phyloP scores from a whole-genome alignment of 2,797 vertebrate species.

The Pangasius larnaudii region DNA sequence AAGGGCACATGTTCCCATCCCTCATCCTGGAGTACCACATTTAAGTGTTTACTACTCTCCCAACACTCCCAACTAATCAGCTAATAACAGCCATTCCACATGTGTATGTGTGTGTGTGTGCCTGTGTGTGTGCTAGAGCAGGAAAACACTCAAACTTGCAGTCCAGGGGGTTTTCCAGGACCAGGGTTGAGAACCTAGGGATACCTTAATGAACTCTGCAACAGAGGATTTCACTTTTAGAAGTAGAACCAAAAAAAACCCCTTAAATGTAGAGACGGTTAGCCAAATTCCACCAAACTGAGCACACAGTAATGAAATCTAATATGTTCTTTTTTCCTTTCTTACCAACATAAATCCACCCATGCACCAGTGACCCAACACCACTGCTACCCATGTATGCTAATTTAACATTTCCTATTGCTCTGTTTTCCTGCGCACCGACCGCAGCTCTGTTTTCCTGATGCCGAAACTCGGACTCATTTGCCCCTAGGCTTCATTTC shows the following conservation, averaged over 20 bases:
- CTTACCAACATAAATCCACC: background rate
- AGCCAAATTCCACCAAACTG: background rate
- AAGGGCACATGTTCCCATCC: background rate
- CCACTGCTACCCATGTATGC: background rate
- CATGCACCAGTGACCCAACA: background rate
- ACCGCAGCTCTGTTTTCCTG: background rate
- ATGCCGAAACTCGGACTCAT: constrained; percentile 2
- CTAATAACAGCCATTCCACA: background rate
- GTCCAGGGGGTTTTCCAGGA: background rate
- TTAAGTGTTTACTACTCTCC: background rate
- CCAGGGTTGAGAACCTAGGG: background rate
- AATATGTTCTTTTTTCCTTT: background rate
- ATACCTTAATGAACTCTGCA: background rate
- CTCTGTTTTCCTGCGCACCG: background rate
- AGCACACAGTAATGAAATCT: background rate
- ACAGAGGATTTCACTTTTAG: background rate
- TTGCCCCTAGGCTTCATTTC: constrained; percentile 19
- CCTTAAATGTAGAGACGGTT: too few relatives aligned
- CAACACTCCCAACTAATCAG: background rate
- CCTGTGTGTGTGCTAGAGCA: background rate
- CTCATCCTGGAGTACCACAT: background rate
- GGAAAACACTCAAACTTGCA: background rate
- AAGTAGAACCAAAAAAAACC: background rate
- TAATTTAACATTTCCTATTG: constrained; percentile 14
- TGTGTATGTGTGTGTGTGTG: background rate